Evolutionary conservation across 2,888 invertebrate species (phyloP).

Genomic region (Eudemis profundana): DNA sequence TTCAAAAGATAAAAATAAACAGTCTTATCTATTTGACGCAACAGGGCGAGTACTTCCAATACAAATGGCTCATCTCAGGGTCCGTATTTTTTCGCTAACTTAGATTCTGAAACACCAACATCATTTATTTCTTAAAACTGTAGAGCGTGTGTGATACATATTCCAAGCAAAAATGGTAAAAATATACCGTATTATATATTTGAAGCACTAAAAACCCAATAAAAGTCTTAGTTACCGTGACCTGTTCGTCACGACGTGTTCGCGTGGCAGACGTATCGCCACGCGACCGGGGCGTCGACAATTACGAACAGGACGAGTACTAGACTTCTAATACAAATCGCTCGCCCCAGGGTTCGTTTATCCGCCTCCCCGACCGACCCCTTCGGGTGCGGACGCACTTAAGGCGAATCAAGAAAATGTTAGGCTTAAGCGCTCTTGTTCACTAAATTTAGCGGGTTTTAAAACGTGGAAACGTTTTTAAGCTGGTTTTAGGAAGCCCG

Average conservation of each 20-base stretch:
- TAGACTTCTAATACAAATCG: slow-evolving; percentile 84
- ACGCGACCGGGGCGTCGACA: slow-evolving; percentile 75
- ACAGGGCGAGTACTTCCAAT: too few relatives aligned
- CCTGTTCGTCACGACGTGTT: slow-evolving; percentile 69
- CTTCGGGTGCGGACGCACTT: slow-evolving; percentile 42
- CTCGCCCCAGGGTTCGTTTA: slow-evolving; percentile 79
- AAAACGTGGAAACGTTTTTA: slow-evolving; percentile 12
- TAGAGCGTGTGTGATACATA: too few relatives aligned
- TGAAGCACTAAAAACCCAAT: slow-evolving; percentile 1
- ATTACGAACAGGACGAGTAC: slow-evolving; percentile 75
- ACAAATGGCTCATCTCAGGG: too few relatives aligned
- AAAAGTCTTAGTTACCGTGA: slow-evolving; percentile 40
- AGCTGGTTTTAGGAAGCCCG: not conserved
- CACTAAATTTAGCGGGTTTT: slow-evolving; percentile 33
- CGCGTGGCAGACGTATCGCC: slow-evolving; percentile 67
- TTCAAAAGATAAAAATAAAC: too few relatives aligned
- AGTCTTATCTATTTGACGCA: too few relatives aligned
- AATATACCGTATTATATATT: too few relatives aligned
- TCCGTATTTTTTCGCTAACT: too few relatives aligned
- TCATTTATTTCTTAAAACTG: too few relatives aligned
- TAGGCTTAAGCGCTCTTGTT: slow-evolving; percentile 39
- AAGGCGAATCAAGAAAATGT: slow-evolving; percentile 42
- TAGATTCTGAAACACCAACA: too few relatives aligned
- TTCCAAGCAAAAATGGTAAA: too few relatives aligned
- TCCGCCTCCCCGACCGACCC: slow-evolving; percentile 55